Conservation (phyloP, 2,113 vertebrate genomes). For the Ibidorhyncha struthersii region DNA sequence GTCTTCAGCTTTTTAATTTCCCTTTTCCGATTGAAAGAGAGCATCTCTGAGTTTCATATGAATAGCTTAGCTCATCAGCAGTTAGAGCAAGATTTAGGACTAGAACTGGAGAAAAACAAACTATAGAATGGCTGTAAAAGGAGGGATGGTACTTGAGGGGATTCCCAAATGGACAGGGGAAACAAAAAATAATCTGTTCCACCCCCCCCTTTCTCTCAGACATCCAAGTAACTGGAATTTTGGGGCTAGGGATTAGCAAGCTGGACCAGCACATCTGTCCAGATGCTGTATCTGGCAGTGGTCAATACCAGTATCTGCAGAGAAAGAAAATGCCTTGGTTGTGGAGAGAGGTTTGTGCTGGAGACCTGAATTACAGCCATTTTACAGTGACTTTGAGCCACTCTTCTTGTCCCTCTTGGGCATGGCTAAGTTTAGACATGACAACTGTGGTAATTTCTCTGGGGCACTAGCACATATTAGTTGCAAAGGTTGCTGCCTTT, state of each 20-base stretch:
- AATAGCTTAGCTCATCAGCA: neutral
- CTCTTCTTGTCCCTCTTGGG: neutral
- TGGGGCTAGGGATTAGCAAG: neutral
- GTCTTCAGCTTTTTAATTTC: neutral
- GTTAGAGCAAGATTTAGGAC: neutral
- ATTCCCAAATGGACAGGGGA: neutral
- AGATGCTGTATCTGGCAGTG: neutral
- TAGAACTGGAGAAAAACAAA: neutral
- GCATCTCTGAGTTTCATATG: neutral
- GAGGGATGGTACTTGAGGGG: neutral
- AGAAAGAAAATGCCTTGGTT: neutral
- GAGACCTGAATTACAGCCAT: fast-evolving
- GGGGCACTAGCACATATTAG: fast-evolving
- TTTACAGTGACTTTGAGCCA: neutral
- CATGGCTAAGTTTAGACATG: neutral
- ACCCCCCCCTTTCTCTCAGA: neutral
- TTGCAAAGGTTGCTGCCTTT: neutral
- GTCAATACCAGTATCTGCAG: neutral
- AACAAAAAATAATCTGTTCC: too few relatives aligned
- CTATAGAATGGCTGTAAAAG: neutral
- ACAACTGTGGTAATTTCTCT: neutral
- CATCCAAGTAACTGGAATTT: neutral
- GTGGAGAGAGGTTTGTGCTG: neutral
- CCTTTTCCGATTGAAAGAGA: neutral
- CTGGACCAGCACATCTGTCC: neutral